Conservation (phyloP, 2,113 vertebrate genomes). For the Cyprinodon variegatus region DNA sequence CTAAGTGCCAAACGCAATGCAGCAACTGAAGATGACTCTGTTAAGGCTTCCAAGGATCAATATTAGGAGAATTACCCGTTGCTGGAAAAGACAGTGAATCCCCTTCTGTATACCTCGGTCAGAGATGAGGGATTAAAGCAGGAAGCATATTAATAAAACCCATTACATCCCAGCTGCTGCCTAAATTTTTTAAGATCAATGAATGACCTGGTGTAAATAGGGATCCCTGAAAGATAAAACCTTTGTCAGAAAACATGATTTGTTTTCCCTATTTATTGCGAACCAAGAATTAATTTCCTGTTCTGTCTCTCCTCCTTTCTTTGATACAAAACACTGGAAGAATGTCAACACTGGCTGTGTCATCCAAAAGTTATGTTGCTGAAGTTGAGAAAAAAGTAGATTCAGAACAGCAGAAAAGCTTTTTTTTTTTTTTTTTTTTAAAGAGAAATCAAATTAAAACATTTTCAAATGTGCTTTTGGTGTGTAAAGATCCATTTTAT, state of each 20-base stretch:
- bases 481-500: background rate
- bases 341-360: conserved; percentile 1
- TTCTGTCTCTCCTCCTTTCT: fast-evolving
- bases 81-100: background rate
- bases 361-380: background rate
- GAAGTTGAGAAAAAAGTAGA: background rate
- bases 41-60: background rate
- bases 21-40: background rate
- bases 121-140: conserved; percentile 3
- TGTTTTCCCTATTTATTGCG: conserved; percentile 9
- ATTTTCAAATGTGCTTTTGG: background rate
- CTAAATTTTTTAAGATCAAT: background rate
- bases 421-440: background rate
- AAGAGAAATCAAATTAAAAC: background rate
- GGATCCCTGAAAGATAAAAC: background rate
- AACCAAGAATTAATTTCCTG: background rate
- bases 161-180: background rate
- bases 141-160: conserved; percentile 2
- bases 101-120: background rate
- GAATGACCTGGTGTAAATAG: background rate
- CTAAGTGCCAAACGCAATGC: background rate
- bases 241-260: background rate
- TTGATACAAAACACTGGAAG: conserved; percentile 1
- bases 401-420: background rate
- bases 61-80: background rate